Evolutionary conservation across 2,888 invertebrate species (phyloP), one percentile per base, ranked within the genome.

Genomic region (Colostygia pectinataria): DNA sequence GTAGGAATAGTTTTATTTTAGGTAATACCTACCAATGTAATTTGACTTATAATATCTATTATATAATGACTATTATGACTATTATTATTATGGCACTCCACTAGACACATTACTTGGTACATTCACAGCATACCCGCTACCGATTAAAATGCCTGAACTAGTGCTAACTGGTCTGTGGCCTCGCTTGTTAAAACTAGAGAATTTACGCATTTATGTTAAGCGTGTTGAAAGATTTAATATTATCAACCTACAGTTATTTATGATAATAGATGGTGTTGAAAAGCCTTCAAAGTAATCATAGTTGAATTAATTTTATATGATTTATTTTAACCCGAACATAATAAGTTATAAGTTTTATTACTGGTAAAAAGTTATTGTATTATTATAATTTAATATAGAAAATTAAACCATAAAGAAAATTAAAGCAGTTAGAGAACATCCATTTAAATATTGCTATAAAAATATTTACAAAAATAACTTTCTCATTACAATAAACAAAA

Each of bases 401-500:
- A n/a, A n/a, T n/a, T n/a, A n/a, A n/a, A n/a, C n/a, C n/a, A n/a
- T n/a, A 25, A 25, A n/a, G n/a, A 25, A n/a, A 9, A 25, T 31
- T 14, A 31, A 15, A 28, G n/a, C n/a, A 2, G 14, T 4, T 15
- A 6, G 20, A 42, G 23, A 14, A 42, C 18, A 10, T 31, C 20
- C 15, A 46, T 47, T 14, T 14, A n/a, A 25, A 41, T 14, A 13
- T 3, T 13, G 2, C 10, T 13, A 34, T 34, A 34, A 43, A 39
- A 33, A 10, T 23, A 34, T 29, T 10, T 18, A 45, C 46, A 13
- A 28, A 52, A 52, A 52, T 52, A 46, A 41, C 36, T 32, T 32
- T 25, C 36, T 13, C 45, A 46, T 48, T 24, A 44, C 32, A 51
- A 41, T 51, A 44, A 44, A 43, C 43, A 33, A 51, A 40, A 38